These are phyloP conservation scores for Pogonocherus hispidulus DNA, from an alignment of 2,888 invertebrate genomes.

Conservation along the genomic window DNA sequence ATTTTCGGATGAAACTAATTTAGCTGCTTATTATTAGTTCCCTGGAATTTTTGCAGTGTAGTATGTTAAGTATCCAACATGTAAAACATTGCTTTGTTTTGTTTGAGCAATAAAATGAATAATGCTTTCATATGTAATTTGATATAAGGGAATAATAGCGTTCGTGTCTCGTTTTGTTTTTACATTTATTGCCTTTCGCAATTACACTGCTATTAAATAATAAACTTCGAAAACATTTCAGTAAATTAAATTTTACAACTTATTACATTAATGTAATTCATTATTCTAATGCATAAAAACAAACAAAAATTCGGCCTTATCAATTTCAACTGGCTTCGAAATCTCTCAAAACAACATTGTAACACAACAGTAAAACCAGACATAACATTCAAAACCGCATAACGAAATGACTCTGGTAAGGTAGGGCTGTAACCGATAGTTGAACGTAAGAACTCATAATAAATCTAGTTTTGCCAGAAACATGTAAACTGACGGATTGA, in stretches of 20 bases:
- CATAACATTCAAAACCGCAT: not conserved
- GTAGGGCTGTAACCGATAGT: too few relatives aligned
- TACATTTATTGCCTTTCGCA: conserved; percentile 20
- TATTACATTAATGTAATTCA: conserved; percentile 20
- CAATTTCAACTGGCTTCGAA: not conserved
- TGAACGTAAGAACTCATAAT: too few relatives aligned
- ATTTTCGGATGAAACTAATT: too few relatives aligned
- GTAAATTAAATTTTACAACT: conserved; percentile 26
- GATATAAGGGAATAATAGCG: conserved; percentile 20
- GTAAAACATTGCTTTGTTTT: conserved; percentile 17
- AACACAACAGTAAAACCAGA: not conserved
- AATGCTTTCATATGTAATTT: conserved; percentile 23
- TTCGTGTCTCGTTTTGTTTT: conserved; percentile 19
- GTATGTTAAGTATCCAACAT: not conserved
- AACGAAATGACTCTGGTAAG: too few relatives aligned
- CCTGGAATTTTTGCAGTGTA: not conserved
- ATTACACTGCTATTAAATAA: conserved; percentile 27
- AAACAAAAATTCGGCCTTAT: not conserved
- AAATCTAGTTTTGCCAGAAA: too few relatives aligned
- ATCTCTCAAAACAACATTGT: not conserved
- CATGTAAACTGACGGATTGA: too few relatives aligned
- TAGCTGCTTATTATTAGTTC: too few relatives aligned
- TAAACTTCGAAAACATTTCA: conserved; percentile 27
- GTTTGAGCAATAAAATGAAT: conserved; percentile 21
- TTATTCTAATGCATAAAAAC: conserved; percentile 15